phyloP scores from a whole-genome alignment of 2,797 vertebrate genomes.

The Bryconaethiops microstoma region DNA sequence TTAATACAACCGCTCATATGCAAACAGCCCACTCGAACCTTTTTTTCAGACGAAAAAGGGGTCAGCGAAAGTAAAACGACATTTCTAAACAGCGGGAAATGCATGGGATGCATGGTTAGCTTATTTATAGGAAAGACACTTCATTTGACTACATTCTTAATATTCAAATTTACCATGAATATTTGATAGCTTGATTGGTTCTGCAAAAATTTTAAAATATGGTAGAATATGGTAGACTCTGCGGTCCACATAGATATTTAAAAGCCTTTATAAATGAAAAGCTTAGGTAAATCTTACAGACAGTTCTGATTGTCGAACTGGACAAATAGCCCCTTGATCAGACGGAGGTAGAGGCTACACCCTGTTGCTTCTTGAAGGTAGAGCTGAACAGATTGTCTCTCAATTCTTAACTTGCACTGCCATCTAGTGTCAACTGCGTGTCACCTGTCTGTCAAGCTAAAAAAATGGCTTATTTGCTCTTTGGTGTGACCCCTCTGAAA shows the following conservation, averaged over 20 bases:
- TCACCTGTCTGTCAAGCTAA: too few relatives aligned
- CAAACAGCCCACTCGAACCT: too few relatives aligned
- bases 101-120: too few relatives aligned
- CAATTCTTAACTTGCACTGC: slow-evolving; percentile 1
- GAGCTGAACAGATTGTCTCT: background rate
- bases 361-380: slow-evolving; percentile 7
- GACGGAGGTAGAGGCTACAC: background rate
- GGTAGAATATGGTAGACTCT: background rate
- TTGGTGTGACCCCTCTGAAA: background rate
- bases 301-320: background rate
- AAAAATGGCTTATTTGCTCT: background rate
- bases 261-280: background rate
- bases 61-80: too few relatives aligned
- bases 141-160: too few relatives aligned
- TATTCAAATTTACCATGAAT: too few relatives aligned
- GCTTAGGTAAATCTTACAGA: too few relatives aligned
- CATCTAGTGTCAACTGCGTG: slow-evolving; percentile 19
- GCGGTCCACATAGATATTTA: background rate
- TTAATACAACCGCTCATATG: too few relatives aligned
- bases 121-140: too few relatives aligned
- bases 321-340: background rate
- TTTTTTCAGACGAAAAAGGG: too few relatives aligned
- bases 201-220: background rate
- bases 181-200: background rate
- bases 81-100: too few relatives aligned